Conservation (phyloP, 2,888 invertebrate species). For the Xestia rhomboidea region DNA sequence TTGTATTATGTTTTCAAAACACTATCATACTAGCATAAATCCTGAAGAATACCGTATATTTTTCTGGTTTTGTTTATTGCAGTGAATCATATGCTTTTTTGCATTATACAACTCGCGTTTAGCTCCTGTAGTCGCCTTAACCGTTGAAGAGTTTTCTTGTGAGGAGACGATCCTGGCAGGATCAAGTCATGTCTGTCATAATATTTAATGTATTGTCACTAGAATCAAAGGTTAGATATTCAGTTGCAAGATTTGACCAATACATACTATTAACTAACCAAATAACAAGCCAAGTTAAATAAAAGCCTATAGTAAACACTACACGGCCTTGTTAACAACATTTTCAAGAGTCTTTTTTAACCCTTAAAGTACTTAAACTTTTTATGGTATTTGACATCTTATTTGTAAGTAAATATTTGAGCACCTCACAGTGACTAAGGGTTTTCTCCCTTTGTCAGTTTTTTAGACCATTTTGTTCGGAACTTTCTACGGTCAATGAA, state of each 20-base stretch:
- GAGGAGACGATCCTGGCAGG: background rate
- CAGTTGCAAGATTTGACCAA: background rate
- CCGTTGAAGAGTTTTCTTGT: background rate
- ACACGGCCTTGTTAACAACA: conserved; percentile 20
- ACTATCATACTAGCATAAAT: too few species aligned
- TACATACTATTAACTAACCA: background rate
- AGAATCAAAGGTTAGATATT: background rate
- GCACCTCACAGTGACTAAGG: conserved; percentile 73
- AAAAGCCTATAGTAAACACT: background rate
- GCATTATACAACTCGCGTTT: too few species aligned
- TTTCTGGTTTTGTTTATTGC: too few species aligned
- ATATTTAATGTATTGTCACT: background rate
- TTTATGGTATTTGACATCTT: conserved; percentile 76
- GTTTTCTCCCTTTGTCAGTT: conserved; percentile 70
- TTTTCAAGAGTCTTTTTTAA: conserved; percentile 65
- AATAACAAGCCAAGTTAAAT: background rate
- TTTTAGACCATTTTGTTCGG: conserved; percentile 62
- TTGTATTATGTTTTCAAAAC: too few species aligned
- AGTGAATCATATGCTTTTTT: too few species aligned
- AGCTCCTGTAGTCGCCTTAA: too few species aligned
- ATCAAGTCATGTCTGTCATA: background rate
- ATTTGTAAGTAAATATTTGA: conserved; percentile 80
- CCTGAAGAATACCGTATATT: too few species aligned
- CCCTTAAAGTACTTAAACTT: conserved; percentile 31
- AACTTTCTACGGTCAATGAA: conserved; percentile 67